A percentile compares a stretch with the other conserved stretches of the same genome.
Conservation (phyloP, 2,797 vertebrate genomes). For the Hydrocynus forskahlii region DNA sequence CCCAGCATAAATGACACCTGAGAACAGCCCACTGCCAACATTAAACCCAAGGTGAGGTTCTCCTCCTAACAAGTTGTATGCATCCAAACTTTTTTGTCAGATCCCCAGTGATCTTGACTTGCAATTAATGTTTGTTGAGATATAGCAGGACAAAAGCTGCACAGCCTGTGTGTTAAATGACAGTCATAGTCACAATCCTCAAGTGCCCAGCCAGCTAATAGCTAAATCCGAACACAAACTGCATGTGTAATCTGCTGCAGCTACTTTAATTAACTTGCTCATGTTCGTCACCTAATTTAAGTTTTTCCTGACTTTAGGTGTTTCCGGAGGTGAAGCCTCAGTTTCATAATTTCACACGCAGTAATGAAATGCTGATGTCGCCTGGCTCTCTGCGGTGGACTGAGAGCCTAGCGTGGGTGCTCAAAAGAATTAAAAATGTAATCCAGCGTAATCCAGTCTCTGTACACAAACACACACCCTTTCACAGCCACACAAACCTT, state of each 20-base stretch:
- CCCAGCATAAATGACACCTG: no score
- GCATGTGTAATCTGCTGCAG: background rate
- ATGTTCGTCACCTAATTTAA: background rate
- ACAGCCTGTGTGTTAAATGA: background rate
- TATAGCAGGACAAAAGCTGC: background rate
- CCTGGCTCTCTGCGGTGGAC: conserved; percentile 3
- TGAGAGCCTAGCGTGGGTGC: background rate
- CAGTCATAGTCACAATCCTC: background rate
- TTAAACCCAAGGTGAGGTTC: no score
- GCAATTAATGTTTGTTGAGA: background rate
- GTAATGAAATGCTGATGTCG: background rate
- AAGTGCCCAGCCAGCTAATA: background rate
- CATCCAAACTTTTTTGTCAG: background rate
- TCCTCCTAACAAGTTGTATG: no score
- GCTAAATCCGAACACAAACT: background rate
- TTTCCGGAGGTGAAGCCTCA: background rate
- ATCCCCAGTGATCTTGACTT: background rate
- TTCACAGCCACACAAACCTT: conserved; percentile 5
- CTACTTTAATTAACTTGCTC: background rate
- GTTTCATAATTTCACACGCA: background rate
- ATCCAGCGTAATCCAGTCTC: conserved; percentile 31
- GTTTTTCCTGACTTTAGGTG: background rate
- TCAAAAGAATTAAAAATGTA: conserved; percentile 20
- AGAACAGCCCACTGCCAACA: no score
- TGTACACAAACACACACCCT: conserved; percentile 12